phyloP scores from a whole-genome alignment of 1,140 invertebrate species.

The Drosophila arawakana region DNA sequence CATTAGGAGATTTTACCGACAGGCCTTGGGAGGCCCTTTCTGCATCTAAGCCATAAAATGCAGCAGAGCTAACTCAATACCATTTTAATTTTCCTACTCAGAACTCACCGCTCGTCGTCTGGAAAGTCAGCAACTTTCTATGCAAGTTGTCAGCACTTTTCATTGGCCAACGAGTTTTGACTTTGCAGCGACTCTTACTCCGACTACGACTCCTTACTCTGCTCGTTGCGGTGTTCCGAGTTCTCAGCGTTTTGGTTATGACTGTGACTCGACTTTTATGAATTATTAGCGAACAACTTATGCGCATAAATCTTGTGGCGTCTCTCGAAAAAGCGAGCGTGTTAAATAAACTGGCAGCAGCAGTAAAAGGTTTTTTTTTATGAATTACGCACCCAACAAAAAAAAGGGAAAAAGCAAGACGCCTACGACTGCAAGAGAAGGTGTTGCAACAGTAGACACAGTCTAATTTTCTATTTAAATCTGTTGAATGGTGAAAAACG shows the following conservation, averaged over 20 bases:
- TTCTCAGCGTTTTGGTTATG: not conserved
- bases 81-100: conserved; percentile 41
- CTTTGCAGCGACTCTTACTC: conserved; percentile 12
- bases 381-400: conserved; percentile 19
- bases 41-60: conserved; percentile 44
- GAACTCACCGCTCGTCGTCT: conserved; percentile 38
- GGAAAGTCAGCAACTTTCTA: conserved; percentile 56
- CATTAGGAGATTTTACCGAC: conserved; percentile 25
- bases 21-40: not conserved
- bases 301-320: conserved; percentile 56
- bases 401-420: not conserved
- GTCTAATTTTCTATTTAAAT: conserved; percentile 28
- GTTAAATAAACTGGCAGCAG: conserved; percentile 56
- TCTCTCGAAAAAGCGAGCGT: conserved; percentile 35
- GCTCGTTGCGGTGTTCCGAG: not conserved
- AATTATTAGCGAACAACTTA: conserved; percentile 58
- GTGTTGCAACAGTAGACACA: conserved; percentile 5
- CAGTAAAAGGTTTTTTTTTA: conserved; percentile 32
- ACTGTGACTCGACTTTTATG: conserved; percentile 48
- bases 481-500: not conserved
- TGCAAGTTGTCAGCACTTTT: conserved; percentile 58
- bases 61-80: conserved; percentile 39
- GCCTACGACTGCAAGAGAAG: conserved; percentile 5
- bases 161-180: conserved; percentile 44
- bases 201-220: not conserved